Conservation (phyloP, 2,113 vertebrate genomes). For the Baryphthengus martii region DNA sequence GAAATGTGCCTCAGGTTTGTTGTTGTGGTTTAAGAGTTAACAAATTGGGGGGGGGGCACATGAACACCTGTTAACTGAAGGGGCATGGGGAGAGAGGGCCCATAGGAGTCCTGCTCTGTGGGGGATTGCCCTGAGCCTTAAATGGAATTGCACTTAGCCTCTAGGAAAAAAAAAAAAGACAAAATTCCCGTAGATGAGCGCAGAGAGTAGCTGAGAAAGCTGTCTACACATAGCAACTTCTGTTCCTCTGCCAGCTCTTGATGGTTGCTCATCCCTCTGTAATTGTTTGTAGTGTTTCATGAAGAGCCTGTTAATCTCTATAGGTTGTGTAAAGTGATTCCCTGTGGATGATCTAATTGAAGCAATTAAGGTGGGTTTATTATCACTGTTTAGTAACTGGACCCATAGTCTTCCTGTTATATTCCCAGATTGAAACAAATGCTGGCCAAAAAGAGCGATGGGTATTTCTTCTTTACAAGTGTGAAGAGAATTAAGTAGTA, state of each 20-base stretch:
- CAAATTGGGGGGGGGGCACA: too few relatives aligned
- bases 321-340: slow-evolving; percentile 48
- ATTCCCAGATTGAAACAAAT: background rate
- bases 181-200: background rate
- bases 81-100: too few relatives aligned
- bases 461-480: background rate
- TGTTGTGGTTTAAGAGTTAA: too few relatives aligned
- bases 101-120: too few relatives aligned
- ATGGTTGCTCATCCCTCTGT: slow-evolving; percentile 44
- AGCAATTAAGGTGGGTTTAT: slow-evolving; percentile 68
- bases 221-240: background rate
- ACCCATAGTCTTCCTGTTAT: slow-evolving; percentile 24
- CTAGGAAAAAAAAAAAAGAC: too few relatives aligned
- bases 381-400: slow-evolving; percentile 55
- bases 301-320: slow-evolving; percentile 44
- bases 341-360: slow-evolving; percentile 43
- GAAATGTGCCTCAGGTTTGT: background rate
- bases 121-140: too few relatives aligned
- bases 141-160: too few relatives aligned
- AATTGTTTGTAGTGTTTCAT: slow-evolving; percentile 33
- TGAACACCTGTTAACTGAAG: too few relatives aligned
- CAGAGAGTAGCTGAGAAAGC: slow-evolving; percentile 2
- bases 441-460: background rate
- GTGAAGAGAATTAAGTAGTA: slow-evolving; percentile 29
- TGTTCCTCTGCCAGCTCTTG: background rate